A percentile compares a stretch with the other conserved stretches of the same genome.
Evolutionary conservation across 35 echinoderm and acorn worm genomes (phyloP).

Genomic region (Hemicentrotus pulcherrimus): DNA sequence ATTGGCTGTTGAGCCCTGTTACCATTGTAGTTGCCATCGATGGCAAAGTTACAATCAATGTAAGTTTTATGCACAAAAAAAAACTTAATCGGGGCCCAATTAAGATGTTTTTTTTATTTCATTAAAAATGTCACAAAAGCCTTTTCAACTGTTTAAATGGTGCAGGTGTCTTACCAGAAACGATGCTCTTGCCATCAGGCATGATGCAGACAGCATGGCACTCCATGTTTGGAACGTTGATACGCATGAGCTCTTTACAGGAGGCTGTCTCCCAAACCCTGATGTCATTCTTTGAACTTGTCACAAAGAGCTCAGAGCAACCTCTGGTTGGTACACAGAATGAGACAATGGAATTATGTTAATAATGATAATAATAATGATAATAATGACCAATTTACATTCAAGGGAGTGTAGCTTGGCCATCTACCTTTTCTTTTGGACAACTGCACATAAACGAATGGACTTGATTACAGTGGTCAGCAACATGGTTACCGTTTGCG

Average conservation of each 20-base stretch:
- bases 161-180: constrained; percentile 66
- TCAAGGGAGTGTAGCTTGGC: too few relatives aligned
- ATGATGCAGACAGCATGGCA: constrained; percentile 89
- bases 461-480: too few relatives aligned
- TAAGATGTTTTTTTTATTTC: background rate
- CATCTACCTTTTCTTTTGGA: too few relatives aligned
- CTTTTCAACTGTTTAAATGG: background rate
- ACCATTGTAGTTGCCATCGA: too few relatives aligned
- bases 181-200: constrained; percentile 77
- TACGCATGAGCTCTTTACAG: constrained; percentile 65
- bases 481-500: too few relatives aligned
- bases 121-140: background rate
- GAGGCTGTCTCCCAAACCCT: constrained; percentile 74
- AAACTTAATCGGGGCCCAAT: too few relatives aligned
- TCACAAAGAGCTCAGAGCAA: constrained; percentile 76
- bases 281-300: constrained; percentile 94
- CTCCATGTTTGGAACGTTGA: constrained; percentile 89
- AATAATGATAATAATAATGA: too few relatives aligned
- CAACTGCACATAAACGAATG: too few relatives aligned
- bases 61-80: background rate
- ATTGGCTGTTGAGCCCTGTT: too few relatives aligned
- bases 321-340: constrained; percentile 48
- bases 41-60: too few relatives aligned
- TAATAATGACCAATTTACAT: too few relatives aligned
- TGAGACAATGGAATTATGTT: too few relatives aligned